A percentile compares a stretch with the other conserved stretches of the same genome.
These are phyloP conservation scores for Phaonia tiefii DNA, from an alignment of 2,888 invertebrate genomes.

Conservation along the genomic window DNA sequence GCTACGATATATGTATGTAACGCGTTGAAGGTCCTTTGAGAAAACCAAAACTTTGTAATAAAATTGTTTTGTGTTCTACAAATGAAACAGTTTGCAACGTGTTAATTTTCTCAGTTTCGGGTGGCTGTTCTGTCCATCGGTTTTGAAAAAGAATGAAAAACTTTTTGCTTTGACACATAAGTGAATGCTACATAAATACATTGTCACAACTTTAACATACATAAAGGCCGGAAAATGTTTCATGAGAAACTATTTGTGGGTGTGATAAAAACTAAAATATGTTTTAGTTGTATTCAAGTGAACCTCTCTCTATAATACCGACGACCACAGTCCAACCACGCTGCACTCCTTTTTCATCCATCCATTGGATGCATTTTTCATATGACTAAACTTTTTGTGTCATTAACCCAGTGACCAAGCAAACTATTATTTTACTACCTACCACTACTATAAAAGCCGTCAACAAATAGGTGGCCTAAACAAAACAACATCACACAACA, in stretches of 20 bases:
- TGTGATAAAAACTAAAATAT: constrained; percentile 26
- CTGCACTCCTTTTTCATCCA: not conserved
- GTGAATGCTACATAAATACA: not conserved
- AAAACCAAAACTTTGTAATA: constrained; percentile 56
- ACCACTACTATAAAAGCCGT: not conserved
- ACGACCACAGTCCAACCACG: not conserved
- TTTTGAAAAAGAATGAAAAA: not conserved
- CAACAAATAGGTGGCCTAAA: not conserved
- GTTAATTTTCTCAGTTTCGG: not conserved
- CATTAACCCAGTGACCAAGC: constrained; percentile 61
- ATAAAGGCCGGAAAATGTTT: constrained; percentile 3
- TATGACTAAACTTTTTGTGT: constrained; percentile 49
- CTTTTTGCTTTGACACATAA: constrained; percentile 15
- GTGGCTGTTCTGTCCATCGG: not conserved
- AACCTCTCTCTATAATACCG: no score
- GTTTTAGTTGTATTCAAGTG: not conserved
- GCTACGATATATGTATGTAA: not conserved
- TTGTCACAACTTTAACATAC: not conserved
- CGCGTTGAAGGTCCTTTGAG: constrained; percentile 22
- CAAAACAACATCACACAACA: constrained; percentile 1
- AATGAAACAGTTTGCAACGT: constrained; percentile 3
- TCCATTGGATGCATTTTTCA: constrained; percentile 28
- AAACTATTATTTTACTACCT: constrained; percentile 5
- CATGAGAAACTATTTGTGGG: constrained; percentile 19
- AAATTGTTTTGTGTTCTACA: constrained; percentile 26